phyloP scores from a whole-genome alignment of 1,140 invertebrate species.

The Eupristina koningsbergeri region DNA sequence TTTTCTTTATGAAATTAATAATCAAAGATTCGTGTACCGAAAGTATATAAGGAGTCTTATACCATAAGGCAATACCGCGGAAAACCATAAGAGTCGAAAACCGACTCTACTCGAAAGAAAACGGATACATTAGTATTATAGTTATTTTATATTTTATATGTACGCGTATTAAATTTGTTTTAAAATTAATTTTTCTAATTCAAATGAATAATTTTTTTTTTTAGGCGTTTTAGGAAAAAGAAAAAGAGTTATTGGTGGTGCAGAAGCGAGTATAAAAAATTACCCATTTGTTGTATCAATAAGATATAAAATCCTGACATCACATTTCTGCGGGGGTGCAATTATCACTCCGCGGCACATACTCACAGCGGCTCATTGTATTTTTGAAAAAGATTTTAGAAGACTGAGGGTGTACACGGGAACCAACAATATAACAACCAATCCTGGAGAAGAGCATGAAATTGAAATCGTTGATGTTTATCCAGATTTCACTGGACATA shows the following conservation, averaged over 20 bases:
- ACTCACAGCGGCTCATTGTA: slow-evolving; percentile 1
- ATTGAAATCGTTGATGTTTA: neutral
- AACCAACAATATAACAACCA: neutral
- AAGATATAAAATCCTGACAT: neutral
- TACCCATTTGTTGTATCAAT: neutral
- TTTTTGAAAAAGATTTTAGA: neutral
- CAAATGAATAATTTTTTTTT: no score
- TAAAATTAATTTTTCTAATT: no score
- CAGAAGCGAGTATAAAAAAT: neutral
- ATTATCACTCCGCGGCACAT: neutral
- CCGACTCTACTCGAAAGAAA: no score
- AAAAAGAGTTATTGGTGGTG: neutral
- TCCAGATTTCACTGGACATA: neutral
- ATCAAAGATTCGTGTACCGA: no score
- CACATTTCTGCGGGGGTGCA: neutral
- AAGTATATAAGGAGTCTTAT: no score
- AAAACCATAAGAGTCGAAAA: no score
- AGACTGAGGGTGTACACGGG: neutral
- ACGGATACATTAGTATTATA: no score
- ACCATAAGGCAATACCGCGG: no score
- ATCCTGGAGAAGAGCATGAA: neutral
- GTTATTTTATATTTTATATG: no score
- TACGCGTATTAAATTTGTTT: no score
- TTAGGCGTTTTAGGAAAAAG: neutral
- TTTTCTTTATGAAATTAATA: no score